Percentiles rank a stretch among this genome's conserved stretches.
These are phyloP conservation scores for Trilocha varians DNA, from an alignment of 2,888 invertebrate species.

Conservation along the genomic window DNA sequence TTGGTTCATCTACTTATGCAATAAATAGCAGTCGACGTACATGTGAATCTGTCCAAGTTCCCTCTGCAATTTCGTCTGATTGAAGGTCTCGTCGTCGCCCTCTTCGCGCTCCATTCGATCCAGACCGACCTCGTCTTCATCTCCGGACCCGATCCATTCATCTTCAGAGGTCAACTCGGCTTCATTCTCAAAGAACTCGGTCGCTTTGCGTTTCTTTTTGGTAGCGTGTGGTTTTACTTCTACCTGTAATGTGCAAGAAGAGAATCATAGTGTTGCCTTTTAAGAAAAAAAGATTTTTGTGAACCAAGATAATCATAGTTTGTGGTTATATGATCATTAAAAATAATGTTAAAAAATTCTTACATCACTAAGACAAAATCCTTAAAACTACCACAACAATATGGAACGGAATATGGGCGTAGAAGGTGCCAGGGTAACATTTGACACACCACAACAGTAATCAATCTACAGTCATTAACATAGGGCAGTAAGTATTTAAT, in stretches of 20 bases:
- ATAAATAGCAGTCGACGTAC: no score
- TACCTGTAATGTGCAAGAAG: constrained; percentile 39
- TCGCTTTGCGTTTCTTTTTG: constrained; percentile 63
- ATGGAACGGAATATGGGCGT: no score
- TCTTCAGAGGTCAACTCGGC: constrained; percentile 91
- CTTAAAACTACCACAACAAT: no score
- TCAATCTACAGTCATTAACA: background rate
- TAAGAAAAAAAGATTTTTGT: no score
- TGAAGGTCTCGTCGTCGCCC: constrained; percentile 88
- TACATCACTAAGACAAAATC: no score
- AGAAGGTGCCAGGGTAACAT: no score
- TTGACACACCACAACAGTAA: no score
- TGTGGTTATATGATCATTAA: no score
- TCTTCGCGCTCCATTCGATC: constrained; percentile 88
- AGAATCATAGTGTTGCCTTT: no score
- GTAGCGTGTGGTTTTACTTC: constrained; percentile 33
- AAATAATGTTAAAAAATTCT: no score
- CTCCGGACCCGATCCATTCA: constrained; percentile 87
- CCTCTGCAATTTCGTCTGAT: constrained; percentile 82
- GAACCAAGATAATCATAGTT: no score
- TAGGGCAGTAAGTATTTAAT: background rate
- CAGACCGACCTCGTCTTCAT: constrained; percentile 87
- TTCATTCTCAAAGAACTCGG: constrained; percentile 89
- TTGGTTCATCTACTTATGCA: no score
- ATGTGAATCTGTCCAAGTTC: constrained; percentile 90